Base-by-base conservation (phyloP, 2,888 invertebrate genomes). In the Athalia rosae region DNA sequence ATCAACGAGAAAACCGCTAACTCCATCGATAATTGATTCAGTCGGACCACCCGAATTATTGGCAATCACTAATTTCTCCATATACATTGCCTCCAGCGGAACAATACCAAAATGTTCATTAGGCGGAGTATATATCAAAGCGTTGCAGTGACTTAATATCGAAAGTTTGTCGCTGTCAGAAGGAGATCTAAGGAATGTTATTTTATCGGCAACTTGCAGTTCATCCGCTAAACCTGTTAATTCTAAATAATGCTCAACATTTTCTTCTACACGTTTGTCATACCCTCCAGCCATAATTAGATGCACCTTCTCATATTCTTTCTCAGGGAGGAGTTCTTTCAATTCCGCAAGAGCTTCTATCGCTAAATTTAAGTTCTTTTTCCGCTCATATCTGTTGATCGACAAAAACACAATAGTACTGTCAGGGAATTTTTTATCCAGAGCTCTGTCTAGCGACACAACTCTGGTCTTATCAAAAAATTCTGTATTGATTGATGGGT, bases 61-160 rank as follows among this genome's bases (percentile, higher is more conserved):
- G 0, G 99, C 99, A 82, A 99, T 94, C 0, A 99, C 98, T 4
- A 99, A 98, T 86, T 97, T 96, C 4, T 93, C 92, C 88, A 95
- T 94, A 87, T 97, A 97, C 99, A 99, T 99, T 0, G 99, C 98
- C 92, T 99, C 99, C 76, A 99, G 91, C 0, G 99, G 99, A 7
- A 99, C 99, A 85, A 99, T 99, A 4, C 99, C 99, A 91, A 99
- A 99, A 91, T 99, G 99, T 90, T 99, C 99, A 88, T 96, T 96
- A 3, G 95, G 94, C 1, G 99, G 99, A 6, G 99, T 99, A 87
- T 99, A 99, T 41, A 99, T 87, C 28, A 99, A 91, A 81, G 96
- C 95, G 76, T 94, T 93, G 83, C 96, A 95, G 77, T 93, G 91
- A 53, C 93, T 91, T n/a, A 99, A 91, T 28, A 99, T 90, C 11